A percentile compares a stretch with the other conserved stretches of the same genome.
These are phyloP conservation scores for Troilus luridus DNA, from an alignment of 2,888 invertebrate genomes.

Conservation along the genomic window DNA sequence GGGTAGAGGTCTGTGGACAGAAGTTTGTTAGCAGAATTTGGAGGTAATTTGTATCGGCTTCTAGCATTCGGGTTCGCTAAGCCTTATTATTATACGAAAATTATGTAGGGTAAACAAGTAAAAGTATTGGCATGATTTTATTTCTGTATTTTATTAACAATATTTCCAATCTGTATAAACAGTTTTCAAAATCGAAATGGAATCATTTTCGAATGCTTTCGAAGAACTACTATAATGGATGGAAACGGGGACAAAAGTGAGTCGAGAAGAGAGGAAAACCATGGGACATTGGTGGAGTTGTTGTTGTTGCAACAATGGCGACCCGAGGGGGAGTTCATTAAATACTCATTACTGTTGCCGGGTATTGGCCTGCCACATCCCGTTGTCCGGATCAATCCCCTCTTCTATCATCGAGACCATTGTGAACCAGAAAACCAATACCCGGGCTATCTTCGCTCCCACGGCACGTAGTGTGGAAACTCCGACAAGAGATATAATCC, in stretches of 20 bases:
- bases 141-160: no score
- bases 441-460: background rate
- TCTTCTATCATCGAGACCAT: background rate
- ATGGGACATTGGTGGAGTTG: background rate
- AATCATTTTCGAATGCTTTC: background rate
- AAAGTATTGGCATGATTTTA: no score
- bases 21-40: no score
- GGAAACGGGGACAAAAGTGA: background rate
- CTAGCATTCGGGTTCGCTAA: no score
- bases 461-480: background rate
- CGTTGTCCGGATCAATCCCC: background rate
- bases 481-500: background rate
- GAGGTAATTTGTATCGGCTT: no score
- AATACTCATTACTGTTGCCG: constrained; percentile 8
- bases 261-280: background rate
- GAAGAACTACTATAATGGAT: background rate
- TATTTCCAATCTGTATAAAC: no score
- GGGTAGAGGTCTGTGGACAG: no score
- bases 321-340: constrained; percentile 19
- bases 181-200: no score
- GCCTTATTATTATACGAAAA: no score
- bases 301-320: constrained; percentile 4
- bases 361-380: background rate
- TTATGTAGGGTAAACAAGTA: no score
- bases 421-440: constrained; percentile 19